Evolutionary conservation across 2,888 invertebrate genomes (phyloP).

Genomic region (Dicycla oo): DNA sequence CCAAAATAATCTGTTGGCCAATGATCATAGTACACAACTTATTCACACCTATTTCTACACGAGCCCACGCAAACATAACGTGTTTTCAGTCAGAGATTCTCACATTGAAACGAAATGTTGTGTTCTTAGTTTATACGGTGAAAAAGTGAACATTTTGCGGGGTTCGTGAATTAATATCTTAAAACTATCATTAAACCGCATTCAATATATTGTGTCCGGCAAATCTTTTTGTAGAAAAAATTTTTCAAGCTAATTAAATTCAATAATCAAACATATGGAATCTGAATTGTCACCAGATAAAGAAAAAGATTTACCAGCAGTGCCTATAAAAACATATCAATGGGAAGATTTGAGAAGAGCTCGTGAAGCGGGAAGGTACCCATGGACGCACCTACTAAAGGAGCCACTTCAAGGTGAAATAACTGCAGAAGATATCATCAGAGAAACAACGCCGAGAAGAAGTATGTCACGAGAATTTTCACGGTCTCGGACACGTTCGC

Average conservation of each 20-base stretch:
- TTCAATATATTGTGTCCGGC: constrained; percentile 63
- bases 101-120: constrained; percentile 88
- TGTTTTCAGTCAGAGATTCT: constrained; percentile 88
- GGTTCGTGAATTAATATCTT: constrained; percentile 76
- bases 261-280: constrained; percentile 87
- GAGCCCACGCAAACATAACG: constrained; percentile 88
- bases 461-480: constrained; percentile 88
- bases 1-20: constrained; percentile 83
- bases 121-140: constrained; percentile 87
- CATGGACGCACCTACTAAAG: constrained; percentile 95
- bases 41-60: constrained; percentile 90
- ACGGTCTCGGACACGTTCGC: constrained; percentile 86
- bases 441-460: constrained; percentile 85
- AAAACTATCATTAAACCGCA: constrained; percentile 52
- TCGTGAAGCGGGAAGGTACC: constrained; percentile 93
- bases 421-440: constrained; percentile 88
- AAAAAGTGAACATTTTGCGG: constrained; percentile 81
- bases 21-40: constrained; percentile 87
- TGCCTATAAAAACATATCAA: constrained; percentile 94
- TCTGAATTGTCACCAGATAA: constrained; percentile 90
- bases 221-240: constrained; percentile 60
- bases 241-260: constrained; percentile 62
- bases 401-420: constrained; percentile 89
- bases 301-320: constrained; percentile 90
- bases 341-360: constrained; percentile 95